Percentiles rank a stretch among this genome's conserved stretches.
Conservation (phyloP, 2,113 vertebrate genomes). For the Chaetura pelagica region DNA sequence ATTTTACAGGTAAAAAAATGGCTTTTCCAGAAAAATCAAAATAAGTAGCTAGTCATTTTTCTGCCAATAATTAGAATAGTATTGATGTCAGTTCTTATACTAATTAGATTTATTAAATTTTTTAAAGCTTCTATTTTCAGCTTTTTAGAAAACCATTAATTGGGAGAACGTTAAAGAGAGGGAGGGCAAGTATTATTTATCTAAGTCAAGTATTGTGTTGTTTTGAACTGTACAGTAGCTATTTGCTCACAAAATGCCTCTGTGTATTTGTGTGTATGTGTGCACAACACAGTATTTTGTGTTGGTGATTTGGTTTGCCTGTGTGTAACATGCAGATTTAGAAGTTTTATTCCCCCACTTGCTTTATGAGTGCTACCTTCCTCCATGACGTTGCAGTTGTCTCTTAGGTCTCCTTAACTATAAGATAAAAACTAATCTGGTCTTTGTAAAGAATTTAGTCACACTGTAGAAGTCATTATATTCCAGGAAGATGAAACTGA, state of each 20-base stretch:
- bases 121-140: constrained; percentile 49
- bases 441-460: background rate
- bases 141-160: constrained; percentile 59
- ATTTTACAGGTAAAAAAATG: constrained; percentile 92
- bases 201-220: constrained; percentile 35
- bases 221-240: constrained; percentile 28
- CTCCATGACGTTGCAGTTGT: background rate
- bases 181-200: constrained; percentile 66
- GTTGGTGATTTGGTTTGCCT: constrained; percentile 29
- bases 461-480: background rate
- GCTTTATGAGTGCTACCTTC: constrained; percentile 16
- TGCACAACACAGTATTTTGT: constrained; percentile 20
- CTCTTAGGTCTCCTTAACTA: background rate
- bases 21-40: constrained; percentile 34
- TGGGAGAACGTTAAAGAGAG: constrained; percentile 65
- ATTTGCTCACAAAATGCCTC: constrained; percentile 35
- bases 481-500: background rate
- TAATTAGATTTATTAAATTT: background rate
- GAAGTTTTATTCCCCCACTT: background rate
- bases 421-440: background rate
- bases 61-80: background rate
- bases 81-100: background rate
- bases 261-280: constrained; percentile 15
- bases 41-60: constrained; percentile 11
- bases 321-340: background rate